Evolutionary conservation across 2,113 vertebrate genomes (phyloP), one percentile per base, ranked within the genome.

Genomic region (Lasiurus cinereus): DNA sequence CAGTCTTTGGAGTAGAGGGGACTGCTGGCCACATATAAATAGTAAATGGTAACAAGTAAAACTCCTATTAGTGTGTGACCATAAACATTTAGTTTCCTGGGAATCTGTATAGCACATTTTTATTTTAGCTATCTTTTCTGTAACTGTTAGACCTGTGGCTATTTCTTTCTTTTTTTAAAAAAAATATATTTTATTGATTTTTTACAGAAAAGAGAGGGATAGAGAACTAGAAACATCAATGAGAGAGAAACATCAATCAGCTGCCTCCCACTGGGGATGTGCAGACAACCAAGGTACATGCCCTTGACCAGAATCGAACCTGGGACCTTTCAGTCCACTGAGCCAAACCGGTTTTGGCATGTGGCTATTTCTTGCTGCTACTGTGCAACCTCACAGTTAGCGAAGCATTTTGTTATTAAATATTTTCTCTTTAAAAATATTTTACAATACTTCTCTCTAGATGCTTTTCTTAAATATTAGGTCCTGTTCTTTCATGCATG

Each of bases 351-450:
- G 39, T 39, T 39, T 39, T 39, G 39, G 39, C 39, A 39, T 73
- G 11, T 2, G 74, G 21, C 12, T 83, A 8, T 82, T 88, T 95
- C 29, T 82, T 85, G 21, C 14, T 76, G 22, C 16, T 87, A 4
- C 6, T 84, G 1, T 70, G 16, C 10, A 59, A 72, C n/a, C 62
- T 85, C 27, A 72, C 69, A 84, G 33, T 36, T 50, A 83, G 31
- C 24, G 3, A 69, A 87, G 67, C 22, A 76, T 66, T 76, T 76
- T 73, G 21, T 46, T 95, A 86, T 27, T 88, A 64, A 33, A 39
- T 56, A 88, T 82, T 78, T 79, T 70, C 13, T 78, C 21, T 88
- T 76, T n/a, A 76, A 66, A 90, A 70, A 52, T 22, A 91, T 21
- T 33, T 79, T 16, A 62, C 0, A 33, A 52, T 31, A 69, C 8